Percentiles rank a stretch among this genome's conserved stretches.
Conservation (phyloP, 2,888 invertebrate species). For the Pegoplata infirma region DNA sequence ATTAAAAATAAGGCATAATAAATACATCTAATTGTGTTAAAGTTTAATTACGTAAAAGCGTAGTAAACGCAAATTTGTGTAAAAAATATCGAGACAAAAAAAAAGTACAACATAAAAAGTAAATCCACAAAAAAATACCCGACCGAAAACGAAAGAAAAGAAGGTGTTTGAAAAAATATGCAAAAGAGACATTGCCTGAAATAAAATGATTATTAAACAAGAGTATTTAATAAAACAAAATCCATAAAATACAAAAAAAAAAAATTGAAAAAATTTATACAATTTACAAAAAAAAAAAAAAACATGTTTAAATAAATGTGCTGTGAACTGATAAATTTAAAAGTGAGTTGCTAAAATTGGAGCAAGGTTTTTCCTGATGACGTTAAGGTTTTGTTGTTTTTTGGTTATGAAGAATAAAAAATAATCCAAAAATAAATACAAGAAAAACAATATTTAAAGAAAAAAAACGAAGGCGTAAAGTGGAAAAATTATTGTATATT, state of each 20-base stretch:
- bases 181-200: constrained; percentile 34
- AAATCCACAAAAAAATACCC: constrained; percentile 50
- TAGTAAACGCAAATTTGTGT: not conserved
- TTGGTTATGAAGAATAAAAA: constrained; percentile 32
- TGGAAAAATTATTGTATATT: not conserved
- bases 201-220: constrained; percentile 14
- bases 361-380: constrained; percentile 59
- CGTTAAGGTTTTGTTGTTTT: constrained; percentile 18
- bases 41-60: constrained; percentile 30
- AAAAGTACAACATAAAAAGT: constrained; percentile 5
- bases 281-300: not conserved
- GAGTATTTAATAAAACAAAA: constrained; percentile 15
- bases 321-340: not conserved
- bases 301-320: not conserved
- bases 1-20: not conserved
- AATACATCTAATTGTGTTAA: not conserved
- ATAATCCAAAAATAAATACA: not conserved
- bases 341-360: constrained; percentile 35
- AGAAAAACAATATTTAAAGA: not conserved
- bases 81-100: not conserved
- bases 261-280: not conserved
- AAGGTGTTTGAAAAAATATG: constrained; percentile 51
- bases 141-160: constrained; percentile 56
- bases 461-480: not conserved
- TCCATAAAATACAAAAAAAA: not conserved